Evolutionary conservation across 2,888 invertebrate species (phyloP).

Genomic region (Agriopis aurantiaria): DNA sequence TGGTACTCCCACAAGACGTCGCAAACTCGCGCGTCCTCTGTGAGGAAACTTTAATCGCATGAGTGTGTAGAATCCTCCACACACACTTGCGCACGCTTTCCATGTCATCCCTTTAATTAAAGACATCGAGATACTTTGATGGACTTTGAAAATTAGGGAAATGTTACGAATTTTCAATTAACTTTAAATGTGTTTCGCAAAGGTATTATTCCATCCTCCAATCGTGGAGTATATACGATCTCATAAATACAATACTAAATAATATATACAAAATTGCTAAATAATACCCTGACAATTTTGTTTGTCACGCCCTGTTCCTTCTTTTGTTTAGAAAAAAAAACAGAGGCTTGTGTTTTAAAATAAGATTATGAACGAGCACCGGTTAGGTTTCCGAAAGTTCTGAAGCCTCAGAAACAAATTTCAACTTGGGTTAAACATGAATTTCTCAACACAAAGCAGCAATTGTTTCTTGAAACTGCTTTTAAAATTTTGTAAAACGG

Average conservation of each 20-base stretch:
- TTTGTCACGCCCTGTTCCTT: conserved; percentile 1
- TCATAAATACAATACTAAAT: neutral
- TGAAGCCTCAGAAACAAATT: conserved; percentile 73
- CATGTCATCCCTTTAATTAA: conserved; percentile 71
- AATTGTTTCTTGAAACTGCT: conserved; percentile 58
- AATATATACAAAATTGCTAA: neutral
- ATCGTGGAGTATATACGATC: too few species aligned
- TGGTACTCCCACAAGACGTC: conserved; percentile 77
- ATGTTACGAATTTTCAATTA: conserved; percentile 35
- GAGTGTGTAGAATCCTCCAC: conserved; percentile 59
- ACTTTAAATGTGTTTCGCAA: conserved; percentile 10
- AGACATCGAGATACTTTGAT: conserved; percentile 62
- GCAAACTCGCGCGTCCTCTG: conserved; percentile 68
- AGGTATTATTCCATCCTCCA: too few species aligned
- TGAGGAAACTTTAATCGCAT: conserved; percentile 78
- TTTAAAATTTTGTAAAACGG: conserved; percentile 54
- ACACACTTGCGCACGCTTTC: conserved; percentile 53
- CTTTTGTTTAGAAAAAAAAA: conserved; percentile 37
- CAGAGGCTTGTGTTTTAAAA: conserved; percentile 45
- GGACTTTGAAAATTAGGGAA: conserved; percentile 40
- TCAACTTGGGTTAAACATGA: conserved; percentile 61
- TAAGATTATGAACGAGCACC: conserved; percentile 63
- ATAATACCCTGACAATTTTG: neutral
- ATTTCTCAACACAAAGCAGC: conserved; percentile 62
- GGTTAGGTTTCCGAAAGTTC: conserved; percentile 69